These are phyloP conservation scores for Drosophila picticornis DNA, from an alignment of 2,888 invertebrate species.

Conservation along the genomic window DNA sequence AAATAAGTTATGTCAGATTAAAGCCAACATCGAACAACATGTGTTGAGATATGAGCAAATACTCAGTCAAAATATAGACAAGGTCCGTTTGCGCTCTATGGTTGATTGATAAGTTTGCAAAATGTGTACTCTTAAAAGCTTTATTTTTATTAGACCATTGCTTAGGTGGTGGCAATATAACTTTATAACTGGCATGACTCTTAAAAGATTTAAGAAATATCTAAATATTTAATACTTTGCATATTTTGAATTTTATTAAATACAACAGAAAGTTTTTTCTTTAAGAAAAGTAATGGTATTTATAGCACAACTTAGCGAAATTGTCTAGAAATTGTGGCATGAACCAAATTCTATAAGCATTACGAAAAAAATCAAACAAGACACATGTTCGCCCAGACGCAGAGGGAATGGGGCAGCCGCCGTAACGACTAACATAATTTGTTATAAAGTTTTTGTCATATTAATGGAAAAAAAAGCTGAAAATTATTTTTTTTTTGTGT, in stretches of 20 bases:
- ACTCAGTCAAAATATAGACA: background rate
- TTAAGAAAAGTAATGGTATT: background rate
- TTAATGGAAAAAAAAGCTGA: conserved; percentile 74
- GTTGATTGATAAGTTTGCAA: conserved; percentile 6
- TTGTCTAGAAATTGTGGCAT: conserved; percentile 1
- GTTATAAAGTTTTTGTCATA: conserved; percentile 79
- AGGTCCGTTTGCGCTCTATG: background rate
- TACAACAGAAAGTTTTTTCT: background rate
- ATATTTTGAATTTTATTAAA: background rate
- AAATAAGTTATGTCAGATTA: conserved; percentile 56
- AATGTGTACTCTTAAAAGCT: background rate
- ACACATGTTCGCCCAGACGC: conserved; percentile 21
- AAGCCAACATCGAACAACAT: conserved; percentile 40
- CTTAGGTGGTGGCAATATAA: background rate
- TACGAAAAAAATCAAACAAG: conserved; percentile 6
- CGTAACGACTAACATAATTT: conserved; percentile 74
- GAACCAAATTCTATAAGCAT: conserved; percentile 9
- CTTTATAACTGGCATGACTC: background rate
- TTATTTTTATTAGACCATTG: background rate
- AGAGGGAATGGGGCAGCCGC: background rate
- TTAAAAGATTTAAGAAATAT: background rate
- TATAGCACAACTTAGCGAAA: conserved; percentile 9
- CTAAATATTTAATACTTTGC: background rate
- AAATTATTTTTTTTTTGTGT: conserved; percentile 45
- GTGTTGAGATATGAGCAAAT: conserved; percentile 31